A percentile compares a stretch with the other conserved stretches of the same genome.
Conservation (phyloP, 2,113 vertebrate genomes). For the Catagonus wagneri region DNA sequence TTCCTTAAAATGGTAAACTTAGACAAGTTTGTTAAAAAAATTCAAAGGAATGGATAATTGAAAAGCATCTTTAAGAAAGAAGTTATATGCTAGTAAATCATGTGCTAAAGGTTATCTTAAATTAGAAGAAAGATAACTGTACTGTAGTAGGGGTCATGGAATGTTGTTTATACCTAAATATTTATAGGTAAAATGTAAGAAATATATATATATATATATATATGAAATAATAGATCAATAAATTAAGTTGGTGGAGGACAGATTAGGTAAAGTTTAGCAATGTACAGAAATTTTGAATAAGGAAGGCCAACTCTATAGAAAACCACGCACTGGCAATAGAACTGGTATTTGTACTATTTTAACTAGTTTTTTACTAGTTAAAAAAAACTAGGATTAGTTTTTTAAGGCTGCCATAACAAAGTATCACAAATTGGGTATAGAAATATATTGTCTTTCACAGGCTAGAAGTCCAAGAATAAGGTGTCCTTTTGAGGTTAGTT, state of each 20-base stretch:
- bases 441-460: background rate
- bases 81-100: background rate
- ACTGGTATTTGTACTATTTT: background rate
- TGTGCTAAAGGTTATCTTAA: background rate
- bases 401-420: background rate
- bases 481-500: background rate
- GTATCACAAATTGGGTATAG: background rate
- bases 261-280: background rate
- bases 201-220: too few species aligned
- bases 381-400: background rate
- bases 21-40: background rate
- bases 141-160: background rate
- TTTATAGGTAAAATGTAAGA: background rate
- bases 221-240: too few species aligned
- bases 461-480: background rate
- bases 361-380: too few species aligned
- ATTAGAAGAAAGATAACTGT: background rate
- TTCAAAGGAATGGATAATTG: background rate
- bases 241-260: background rate
- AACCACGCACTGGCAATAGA: too few species aligned
- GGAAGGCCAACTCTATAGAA: background rate
- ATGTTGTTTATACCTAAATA: background rate
- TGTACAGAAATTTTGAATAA: background rate
- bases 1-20: background rate
- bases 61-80: background rate